Conservation (phyloP, 2,797 vertebrate species). For the Dipus sagitta region DNA sequence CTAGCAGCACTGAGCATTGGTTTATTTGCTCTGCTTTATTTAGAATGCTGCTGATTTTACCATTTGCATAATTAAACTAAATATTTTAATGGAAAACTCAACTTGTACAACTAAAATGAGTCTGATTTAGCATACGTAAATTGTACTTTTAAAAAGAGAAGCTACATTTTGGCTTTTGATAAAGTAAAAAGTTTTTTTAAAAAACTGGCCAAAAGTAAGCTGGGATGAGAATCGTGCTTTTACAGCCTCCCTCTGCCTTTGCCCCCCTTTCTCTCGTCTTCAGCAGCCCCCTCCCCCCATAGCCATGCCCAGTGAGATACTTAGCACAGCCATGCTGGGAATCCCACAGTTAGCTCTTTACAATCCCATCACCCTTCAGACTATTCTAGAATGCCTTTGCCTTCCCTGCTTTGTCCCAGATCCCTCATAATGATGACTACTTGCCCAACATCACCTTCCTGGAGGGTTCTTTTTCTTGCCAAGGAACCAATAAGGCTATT, state of each 20-base stretch:
- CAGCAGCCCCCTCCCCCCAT: not conserved
- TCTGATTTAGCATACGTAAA: not conserved
- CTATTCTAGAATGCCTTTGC: not conserved
- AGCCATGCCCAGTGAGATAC: not conserved
- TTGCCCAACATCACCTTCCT: not conserved
- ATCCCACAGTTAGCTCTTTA: not conserved
- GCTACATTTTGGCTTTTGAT: not conserved
- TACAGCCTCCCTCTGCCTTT: not conserved
- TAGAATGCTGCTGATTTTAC: not conserved
- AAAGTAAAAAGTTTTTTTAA: not conserved
- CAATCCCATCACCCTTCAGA: not conserved
- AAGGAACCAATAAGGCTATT: not conserved
- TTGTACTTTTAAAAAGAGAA: slow-evolving; percentile 11
- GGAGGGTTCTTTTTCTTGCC: not conserved
- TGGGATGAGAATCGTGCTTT: not conserved
- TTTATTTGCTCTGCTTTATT: not conserved
- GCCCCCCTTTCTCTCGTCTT: not conserved
- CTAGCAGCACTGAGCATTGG: no score
- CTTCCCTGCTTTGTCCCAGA: not conserved
- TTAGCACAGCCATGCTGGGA: not conserved
- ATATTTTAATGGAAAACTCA: not conserved
- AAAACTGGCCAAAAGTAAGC: not conserved
- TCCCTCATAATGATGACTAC: not conserved
- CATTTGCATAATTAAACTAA: not conserved
- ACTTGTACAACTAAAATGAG: not conserved